Evolutionary conservation across 2,888 invertebrate genomes (phyloP).

Genomic region (Diabrotica balteata): DNA sequence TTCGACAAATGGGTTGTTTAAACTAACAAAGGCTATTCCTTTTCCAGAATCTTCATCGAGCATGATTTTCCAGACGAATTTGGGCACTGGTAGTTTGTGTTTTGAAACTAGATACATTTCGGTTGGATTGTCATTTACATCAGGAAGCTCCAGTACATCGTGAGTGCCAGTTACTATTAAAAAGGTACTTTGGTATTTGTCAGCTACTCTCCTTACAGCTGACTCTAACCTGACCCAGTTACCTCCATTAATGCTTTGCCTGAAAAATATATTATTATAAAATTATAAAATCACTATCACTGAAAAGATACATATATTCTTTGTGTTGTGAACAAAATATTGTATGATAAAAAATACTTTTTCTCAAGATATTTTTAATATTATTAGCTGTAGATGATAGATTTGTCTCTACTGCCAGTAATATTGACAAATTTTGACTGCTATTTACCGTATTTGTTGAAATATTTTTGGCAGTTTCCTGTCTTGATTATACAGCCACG

Average conservation of each 20-base stretch:
- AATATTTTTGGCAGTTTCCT: too few species aligned
- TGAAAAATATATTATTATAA: constrained; percentile 23
- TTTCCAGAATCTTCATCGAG: constrained; percentile 54
- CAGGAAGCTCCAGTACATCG: constrained; percentile 57
- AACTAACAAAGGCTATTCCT: constrained; percentile 62
- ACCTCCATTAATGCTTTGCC: constrained; percentile 59
- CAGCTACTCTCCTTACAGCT: constrained; percentile 57
- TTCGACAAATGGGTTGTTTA: constrained; percentile 62
- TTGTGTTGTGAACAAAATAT: too few species aligned
- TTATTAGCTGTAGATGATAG: too few species aligned
- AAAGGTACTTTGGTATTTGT: constrained; percentile 52
- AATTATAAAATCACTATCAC: neutral
- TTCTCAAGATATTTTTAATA: too few species aligned
- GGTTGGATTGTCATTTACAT: constrained; percentile 49
- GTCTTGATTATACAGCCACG: too few species aligned
- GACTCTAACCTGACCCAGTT: constrained; percentile 64
- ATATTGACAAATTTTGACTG: too few species aligned
- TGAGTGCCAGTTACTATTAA: constrained; percentile 60
- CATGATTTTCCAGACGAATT: constrained; percentile 62
- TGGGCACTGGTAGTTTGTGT: constrained; percentile 58
- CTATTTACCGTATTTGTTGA: too few species aligned
- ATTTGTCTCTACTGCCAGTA: too few species aligned
- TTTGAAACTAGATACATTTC: constrained; percentile 57
- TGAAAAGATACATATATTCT: too few species aligned
- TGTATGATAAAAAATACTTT: too few species aligned